Percentiles rank a stretch among this genome's conserved stretches.
Conservation (phyloP, 2,888 invertebrate genomes). For the Rhamphomyia laevipes region DNA sequence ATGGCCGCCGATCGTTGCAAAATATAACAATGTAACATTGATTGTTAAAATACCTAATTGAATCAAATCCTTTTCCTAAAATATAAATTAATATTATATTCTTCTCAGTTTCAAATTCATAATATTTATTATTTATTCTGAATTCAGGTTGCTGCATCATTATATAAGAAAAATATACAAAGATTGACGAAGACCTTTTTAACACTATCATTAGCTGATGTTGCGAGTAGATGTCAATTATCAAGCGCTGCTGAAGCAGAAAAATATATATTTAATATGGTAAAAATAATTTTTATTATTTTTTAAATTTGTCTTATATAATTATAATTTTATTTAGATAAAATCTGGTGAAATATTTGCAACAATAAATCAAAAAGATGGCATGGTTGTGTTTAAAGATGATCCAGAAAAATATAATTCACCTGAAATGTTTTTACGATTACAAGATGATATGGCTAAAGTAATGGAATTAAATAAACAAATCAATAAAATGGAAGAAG, state of each 20-base stretch:
- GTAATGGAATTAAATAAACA: constrained; percentile 83
- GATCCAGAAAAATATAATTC: constrained; percentile 92
- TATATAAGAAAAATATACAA: constrained; percentile 94
- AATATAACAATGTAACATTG: too few species aligned
- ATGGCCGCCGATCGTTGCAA: too few species aligned
- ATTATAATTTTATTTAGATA: constrained; percentile 48
- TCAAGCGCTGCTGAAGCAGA: constrained; percentile 80
- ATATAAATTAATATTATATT: background rate
- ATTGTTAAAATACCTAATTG: too few species aligned
- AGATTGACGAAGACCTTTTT: constrained; percentile 72
- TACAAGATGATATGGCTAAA: constrained; percentile 75
- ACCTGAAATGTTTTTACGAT: constrained; percentile 70
- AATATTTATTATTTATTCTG: background rate
- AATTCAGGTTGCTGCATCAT: constrained; percentile 65
- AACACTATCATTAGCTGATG: constrained; percentile 60
- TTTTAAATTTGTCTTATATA: constrained; percentile 10
- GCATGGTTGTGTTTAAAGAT: constrained; percentile 94
- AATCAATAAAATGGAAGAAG: constrained; percentile 86
- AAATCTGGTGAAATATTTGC: constrained; percentile 95
- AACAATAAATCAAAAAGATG: constrained; percentile 93
- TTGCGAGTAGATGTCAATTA: constrained; percentile 71
- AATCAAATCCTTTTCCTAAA: background rate
- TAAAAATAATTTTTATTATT: constrained; percentile 34
- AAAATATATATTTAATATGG: constrained; percentile 89
- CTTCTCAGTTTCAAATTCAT: background rate